Evolutionary conservation across 2,888 invertebrate genomes (phyloP).

Genomic region (Brenthis ino): DNA sequence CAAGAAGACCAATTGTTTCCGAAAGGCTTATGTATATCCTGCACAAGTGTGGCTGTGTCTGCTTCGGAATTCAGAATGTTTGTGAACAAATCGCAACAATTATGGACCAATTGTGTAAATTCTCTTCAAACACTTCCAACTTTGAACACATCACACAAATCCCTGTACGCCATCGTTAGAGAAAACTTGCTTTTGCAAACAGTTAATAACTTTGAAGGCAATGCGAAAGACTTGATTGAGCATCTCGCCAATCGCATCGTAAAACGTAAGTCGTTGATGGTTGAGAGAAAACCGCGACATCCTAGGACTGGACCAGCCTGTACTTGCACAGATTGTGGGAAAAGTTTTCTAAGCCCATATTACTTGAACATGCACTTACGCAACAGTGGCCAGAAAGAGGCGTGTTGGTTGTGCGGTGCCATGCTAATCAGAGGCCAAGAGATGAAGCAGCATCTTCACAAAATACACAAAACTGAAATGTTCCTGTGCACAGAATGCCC

Average conservation of each 20-base stretch:
- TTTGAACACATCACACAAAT: constrained; percentile 44
- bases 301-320: constrained; percentile 55
- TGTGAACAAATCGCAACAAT: constrained; percentile 54
- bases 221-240: constrained; percentile 53
- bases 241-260: constrained; percentile 50
- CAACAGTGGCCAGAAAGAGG: constrained; percentile 70
- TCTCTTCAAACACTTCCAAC: constrained; percentile 48
- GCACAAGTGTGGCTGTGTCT: constrained; percentile 58
- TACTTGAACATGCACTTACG: constrained; percentile 62
- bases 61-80: constrained; percentile 64
- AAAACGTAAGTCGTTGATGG: constrained; percentile 43
- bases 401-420: constrained; percentile 60
- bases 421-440: constrained; percentile 55
- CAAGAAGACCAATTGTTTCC: constrained; percentile 59
- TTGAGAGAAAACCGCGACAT: constrained; percentile 36
- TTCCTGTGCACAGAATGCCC: constrained; percentile 63
- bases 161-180: constrained; percentile 60
- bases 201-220: constrained; percentile 54
- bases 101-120: constrained; percentile 59
- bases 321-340: constrained; percentile 64
- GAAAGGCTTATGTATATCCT: constrained; percentile 58
- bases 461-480: constrained; percentile 51
- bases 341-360: constrained; percentile 61
- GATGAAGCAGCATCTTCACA: constrained; percentile 57
- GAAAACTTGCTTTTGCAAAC: constrained; percentile 54